Base-by-base conservation (phyloP, 2,113 vertebrate genomes). In the Cathartes aura region DNA sequence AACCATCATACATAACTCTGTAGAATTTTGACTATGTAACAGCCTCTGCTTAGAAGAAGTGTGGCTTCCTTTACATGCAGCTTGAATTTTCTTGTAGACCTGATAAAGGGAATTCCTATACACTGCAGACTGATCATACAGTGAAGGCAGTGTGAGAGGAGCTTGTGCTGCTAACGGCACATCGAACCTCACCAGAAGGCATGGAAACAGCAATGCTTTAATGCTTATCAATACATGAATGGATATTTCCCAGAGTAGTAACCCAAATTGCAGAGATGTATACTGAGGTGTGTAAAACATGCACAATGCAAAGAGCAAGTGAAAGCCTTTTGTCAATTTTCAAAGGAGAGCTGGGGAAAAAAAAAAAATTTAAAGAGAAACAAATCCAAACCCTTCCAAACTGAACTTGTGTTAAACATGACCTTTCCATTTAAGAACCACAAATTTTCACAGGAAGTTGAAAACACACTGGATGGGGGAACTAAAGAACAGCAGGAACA, bases 401-500 rank as follows among this genome's bases (percentile, higher is more conserved):
- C 50, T 70, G 48, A 94, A 75, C 76, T 94, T 75, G 85, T 92
- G 91, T 89, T 81, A 95, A 93, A 87, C 64, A 26, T 95, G 90
- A 96, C 82, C 91, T 92, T 94, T 88, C 87, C 79, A 87, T 95
- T 95, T 86, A 91, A 90, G 88, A 91, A 73, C 70, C 45, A 80
- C 64, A 81, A 87, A 95, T 93, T 90, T 68, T 96, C 90, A 72
- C 64, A 86, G 87, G 60, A 94, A 78, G 87, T 91, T 92, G 95
- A 94, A 97, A 97, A 95, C 93, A 93, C 79, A 1, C 93, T 97
- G 97, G 90, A 96, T 97, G 88, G 79, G 81, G 92, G 89, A 97
- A 97, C 95, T 98, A 94, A 97, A 96, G 97, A 98, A 97, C 98
- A 98, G 97, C 97, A 97, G 98, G 97, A 97, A 93, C 98, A 98